These are phyloP conservation scores for Nomada fabriciana DNA, from an alignment of 2,888 invertebrate genomes.

Conservation along the genomic window DNA sequence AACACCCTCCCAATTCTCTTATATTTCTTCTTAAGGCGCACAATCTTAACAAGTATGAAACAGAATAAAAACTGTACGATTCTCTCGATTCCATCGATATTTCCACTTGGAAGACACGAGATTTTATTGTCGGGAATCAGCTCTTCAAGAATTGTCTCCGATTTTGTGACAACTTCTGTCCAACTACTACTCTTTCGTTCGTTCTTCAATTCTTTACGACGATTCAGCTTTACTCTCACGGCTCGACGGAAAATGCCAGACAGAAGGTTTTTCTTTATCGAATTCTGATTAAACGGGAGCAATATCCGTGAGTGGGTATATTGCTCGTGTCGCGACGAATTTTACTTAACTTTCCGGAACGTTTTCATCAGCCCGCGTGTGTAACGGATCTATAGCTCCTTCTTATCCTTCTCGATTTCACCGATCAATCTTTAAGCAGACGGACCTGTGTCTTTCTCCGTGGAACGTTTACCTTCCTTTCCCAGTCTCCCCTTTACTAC, in stretches of 20 bases:
- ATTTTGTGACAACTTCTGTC: neutral
- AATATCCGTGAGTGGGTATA: too few species aligned
- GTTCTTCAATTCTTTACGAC: too few species aligned
- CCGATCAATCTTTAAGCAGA: constrained; percentile 6
- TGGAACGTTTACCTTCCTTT: neutral
- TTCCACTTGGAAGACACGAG: neutral
- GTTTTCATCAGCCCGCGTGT: neutral
- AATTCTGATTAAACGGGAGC: too few species aligned
- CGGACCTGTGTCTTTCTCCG: neutral
- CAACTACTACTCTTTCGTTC: too few species aligned
- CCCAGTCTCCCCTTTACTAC: too few species aligned
- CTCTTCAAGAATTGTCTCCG: neutral
- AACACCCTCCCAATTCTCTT: neutral
- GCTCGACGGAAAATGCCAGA: too few species aligned
- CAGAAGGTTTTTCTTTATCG: too few species aligned
- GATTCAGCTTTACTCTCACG: too few species aligned
- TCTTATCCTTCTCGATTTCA: neutral
- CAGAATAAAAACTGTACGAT: neutral
- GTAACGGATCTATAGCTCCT: constrained; percentile 18
- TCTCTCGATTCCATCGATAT: neutral
- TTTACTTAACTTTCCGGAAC: constrained; percentile 28
- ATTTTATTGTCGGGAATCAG: neutral
- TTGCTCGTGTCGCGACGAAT: constrained; percentile 6
- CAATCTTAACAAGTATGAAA: neutral
- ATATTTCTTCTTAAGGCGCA: neutral